Evolutionary conservation across 2,888 invertebrate genomes (phyloP), one percentile per base, ranked within the genome.

Genomic region (Amitus sp.): DNA sequence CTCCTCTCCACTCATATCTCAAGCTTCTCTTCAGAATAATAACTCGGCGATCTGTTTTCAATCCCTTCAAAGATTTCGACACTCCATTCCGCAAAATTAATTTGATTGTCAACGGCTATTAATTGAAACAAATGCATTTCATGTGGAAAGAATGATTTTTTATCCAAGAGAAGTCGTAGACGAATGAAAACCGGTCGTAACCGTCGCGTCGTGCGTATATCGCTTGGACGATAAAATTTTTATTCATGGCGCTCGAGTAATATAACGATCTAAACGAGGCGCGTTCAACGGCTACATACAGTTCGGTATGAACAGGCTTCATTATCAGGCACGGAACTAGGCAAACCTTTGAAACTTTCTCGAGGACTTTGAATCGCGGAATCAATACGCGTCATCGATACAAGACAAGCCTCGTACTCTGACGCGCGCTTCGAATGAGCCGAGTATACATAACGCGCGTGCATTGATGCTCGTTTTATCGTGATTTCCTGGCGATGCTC

Each of bases 401-500:
- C 23, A 7, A 23, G 23, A 23, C 23, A 23, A 23, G 23, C 23
- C 4, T 3, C 7, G 7, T 23, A 23, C 7, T 23, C 23, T 23
- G 7, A 23, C 23, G 7, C 23, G 7, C 7, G 23, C 4, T 3
- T 23, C 7, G 3, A 7, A 23, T 5, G 7, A 3, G 23, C 23
- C 40, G 18, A 55, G 42, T 20, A 37, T n/a, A n/a, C n/a, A n/a
- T 33, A 37, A 52, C 37, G 62, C 55, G 62, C 47, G 62, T 46
- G 51, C 55, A 53, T 37, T 52, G 39, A 58, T 57, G 60, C 48
- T 61, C 48, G 58, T 61, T 73, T 76, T 76, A 77, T 77, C 76
- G 75, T 70, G 75, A 77, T 77, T 74, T 72, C 51, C 66, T 67
- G 70, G 62, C 73, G 73, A 73, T 73, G 67, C 70, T 71, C 66